phyloP scores from a whole-genome alignment of 2,888 invertebrate species.

The Lepetodrilus schrolli region DNA sequence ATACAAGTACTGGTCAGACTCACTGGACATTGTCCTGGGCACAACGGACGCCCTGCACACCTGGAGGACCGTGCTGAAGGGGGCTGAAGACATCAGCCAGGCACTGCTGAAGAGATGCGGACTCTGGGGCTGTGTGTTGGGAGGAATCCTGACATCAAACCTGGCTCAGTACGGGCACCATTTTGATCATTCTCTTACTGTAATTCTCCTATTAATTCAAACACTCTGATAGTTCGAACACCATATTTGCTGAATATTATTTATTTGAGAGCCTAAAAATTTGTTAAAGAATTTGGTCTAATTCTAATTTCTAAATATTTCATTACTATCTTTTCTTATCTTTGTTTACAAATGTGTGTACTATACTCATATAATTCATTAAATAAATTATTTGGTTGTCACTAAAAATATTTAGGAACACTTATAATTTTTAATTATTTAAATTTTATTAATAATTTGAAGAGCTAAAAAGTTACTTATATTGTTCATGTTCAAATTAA shows the following conservation, averaged over 20 bases:
- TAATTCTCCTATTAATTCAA: no score
- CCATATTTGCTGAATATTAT: neutral
- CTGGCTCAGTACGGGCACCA: slow-evolving; percentile 74
- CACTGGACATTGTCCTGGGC: slow-evolving; percentile 69
- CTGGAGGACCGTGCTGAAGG: slow-evolving; percentile 60
- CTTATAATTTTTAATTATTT: no score
- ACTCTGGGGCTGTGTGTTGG: slow-evolving; percentile 74
- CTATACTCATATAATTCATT: no score
- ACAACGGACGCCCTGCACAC: slow-evolving; percentile 64
- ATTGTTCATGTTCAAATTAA: no score
- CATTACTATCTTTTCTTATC: neutral
- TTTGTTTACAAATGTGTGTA: no score
- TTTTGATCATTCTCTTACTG: neutral
- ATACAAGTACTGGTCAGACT: slow-evolving; percentile 72
- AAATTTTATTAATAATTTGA: no score
- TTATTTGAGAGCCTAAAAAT: neutral
- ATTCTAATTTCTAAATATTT: slow-evolving; percentile 1
- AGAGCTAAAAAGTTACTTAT: no score
- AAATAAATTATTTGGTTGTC: no score
- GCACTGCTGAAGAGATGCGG: slow-evolving; percentile 71
- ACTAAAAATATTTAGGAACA: no score
- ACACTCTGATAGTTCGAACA: neutral
- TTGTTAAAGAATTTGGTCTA: neutral
- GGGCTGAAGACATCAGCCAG: slow-evolving; percentile 56
- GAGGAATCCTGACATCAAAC: slow-evolving; percentile 71